These are phyloP conservation scores for Rotaria sp. DNA, from an alignment of 2,888 invertebrate species.

Conservation along the genomic window DNA sequence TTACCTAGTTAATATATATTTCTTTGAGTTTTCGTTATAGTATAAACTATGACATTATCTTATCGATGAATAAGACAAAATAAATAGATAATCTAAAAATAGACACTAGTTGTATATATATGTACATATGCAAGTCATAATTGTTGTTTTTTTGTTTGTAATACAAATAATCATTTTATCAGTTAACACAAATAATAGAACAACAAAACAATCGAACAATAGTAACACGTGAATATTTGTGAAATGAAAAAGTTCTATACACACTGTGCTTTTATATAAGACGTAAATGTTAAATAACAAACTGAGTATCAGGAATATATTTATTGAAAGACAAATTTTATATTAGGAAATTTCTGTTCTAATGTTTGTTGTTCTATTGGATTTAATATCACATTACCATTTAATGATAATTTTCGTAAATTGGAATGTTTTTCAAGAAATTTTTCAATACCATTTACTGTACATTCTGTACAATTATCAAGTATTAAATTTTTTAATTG, in stretches of 20 bases:
- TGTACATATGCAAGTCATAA: background rate
- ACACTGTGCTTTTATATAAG: background rate
- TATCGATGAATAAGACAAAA: background rate
- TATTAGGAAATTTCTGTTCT: background rate
- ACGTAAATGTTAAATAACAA: background rate
- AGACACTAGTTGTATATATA: background rate
- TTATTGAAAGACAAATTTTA: constrained; percentile 18
- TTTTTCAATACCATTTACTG: background rate
- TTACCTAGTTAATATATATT: background rate
- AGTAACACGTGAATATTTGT: background rate
- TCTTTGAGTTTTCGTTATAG: background rate
- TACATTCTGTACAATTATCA: background rate
- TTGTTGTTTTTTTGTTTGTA: background rate
- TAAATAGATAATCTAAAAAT: background rate
- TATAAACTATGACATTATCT: background rate
- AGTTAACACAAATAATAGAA: background rate
- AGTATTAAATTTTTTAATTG: background rate
- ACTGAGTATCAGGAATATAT: background rate
- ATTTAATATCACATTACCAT: background rate
- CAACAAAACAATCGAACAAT: background rate
- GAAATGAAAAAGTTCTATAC: background rate
- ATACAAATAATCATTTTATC: background rate
- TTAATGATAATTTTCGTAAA: background rate
- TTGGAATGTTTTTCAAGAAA: background rate
- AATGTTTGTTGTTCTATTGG: background rate